phyloP scores from a whole-genome alignment of 2,797 vertebrate species.

The Melanotaenia trifasciata region DNA sequence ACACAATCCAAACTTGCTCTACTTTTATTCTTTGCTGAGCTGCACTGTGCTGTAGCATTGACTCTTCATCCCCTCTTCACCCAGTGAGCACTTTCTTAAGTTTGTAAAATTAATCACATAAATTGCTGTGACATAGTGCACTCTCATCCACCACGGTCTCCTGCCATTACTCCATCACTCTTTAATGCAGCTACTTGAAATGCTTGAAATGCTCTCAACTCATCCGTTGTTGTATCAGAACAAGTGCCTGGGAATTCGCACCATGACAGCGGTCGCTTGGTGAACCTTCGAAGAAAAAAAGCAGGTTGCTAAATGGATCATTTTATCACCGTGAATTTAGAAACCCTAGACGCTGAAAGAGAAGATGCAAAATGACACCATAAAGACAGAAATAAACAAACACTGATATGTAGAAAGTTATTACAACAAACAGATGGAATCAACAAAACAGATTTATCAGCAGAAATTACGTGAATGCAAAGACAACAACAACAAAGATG shows the following conservation, averaged over 20 bases:
- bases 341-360: not conserved
- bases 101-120: slow-evolving; percentile 27
- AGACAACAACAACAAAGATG: not conserved
- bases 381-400: not conserved
- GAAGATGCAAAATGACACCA: not conserved
- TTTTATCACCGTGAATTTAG: not conserved
- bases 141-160: slow-evolving; percentile 31
- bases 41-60: not conserved
- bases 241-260: slow-evolving; percentile 37
- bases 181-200: slow-evolving; percentile 41
- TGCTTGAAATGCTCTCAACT: slow-evolving; percentile 20
- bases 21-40: slow-evolving; percentile 17
- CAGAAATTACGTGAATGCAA: not conserved
- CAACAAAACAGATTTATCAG: not conserved
- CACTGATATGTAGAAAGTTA: too few species aligned
- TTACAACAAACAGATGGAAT: too few species aligned
- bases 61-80: slow-evolving; percentile 18
- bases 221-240: slow-evolving; percentile 29
- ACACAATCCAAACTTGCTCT: not conserved
- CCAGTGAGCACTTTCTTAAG: not conserved
- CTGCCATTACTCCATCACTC: slow-evolving; percentile 13
- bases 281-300: slow-evolving; percentile 31
- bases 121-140: slow-evolving; percentile 18
- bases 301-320: slow-evolving; percentile 5
- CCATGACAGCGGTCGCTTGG: slow-evolving; percentile 14